phyloP scores from a whole-genome alignment of 2,113 vertebrate genomes.

The Lanius ludovicianus region DNA sequence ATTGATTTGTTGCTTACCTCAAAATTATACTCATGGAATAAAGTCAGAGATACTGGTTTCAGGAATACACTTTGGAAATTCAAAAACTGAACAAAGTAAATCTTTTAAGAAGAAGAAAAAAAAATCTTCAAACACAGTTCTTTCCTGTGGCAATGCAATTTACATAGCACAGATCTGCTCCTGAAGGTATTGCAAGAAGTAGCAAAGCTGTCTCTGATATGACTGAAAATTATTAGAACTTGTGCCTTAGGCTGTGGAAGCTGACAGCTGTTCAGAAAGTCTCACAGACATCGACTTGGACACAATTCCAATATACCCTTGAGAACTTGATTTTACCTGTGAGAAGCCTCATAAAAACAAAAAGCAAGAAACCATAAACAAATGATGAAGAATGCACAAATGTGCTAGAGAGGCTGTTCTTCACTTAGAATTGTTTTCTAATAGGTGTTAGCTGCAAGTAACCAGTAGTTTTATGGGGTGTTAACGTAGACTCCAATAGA shows the following conservation, averaged over 20 bases:
- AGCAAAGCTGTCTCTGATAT: background rate
- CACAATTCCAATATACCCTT: too few relatives aligned
- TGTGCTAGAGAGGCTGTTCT: too few relatives aligned
- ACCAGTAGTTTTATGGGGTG: too few relatives aligned
- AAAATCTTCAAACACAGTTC: background rate
- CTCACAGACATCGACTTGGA: too few relatives aligned
- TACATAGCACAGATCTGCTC: background rate
- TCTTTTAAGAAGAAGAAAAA: background rate
- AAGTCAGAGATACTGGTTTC: background rate
- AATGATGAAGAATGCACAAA: too few relatives aligned
- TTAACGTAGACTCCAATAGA: too few relatives aligned
- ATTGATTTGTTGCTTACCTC: background rate
- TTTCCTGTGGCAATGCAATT: background rate
- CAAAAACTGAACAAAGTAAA: background rate
- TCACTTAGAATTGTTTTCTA: too few relatives aligned
- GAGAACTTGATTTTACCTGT: too few relatives aligned
- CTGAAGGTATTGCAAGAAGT: background rate
- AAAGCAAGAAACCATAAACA: too few relatives aligned
- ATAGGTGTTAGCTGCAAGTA: too few relatives aligned
- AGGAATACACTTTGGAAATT: background rate
- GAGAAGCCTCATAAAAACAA: too few relatives aligned
- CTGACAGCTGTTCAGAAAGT: too few relatives aligned
- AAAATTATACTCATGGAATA: background rate
- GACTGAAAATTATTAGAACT: background rate
- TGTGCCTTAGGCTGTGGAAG: background rate